phyloP scores from a whole-genome alignment of 92 coral and sea anemone species.

The Isaurus tuberculatus region DNA sequence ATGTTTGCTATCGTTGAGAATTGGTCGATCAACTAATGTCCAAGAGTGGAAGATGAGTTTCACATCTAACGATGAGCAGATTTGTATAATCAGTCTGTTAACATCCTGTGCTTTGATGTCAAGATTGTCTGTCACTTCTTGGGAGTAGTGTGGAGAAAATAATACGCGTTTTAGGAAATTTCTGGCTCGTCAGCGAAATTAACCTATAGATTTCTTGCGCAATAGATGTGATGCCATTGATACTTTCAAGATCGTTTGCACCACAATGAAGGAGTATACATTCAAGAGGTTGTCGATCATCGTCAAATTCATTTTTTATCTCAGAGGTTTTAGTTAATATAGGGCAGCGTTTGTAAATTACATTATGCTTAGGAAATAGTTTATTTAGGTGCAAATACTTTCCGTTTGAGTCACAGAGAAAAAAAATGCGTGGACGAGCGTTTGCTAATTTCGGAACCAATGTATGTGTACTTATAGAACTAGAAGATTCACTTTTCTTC shows the following conservation, averaged over 20 bases:
- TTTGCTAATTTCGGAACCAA: background rate
- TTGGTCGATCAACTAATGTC: background rate
- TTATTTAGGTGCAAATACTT: constrained; percentile 19
- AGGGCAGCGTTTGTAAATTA: constrained; percentile 22
- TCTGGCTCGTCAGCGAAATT: background rate
- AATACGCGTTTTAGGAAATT: background rate
- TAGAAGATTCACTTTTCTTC: background rate
- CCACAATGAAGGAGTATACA: constrained; percentile 11
- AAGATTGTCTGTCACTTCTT: constrained; percentile 16
- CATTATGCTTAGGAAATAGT: constrained; percentile 15
- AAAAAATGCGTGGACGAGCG: background rate
- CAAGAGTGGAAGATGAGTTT: constrained; percentile 5
- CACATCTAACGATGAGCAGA: constrained; percentile 1
- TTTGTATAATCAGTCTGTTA: background rate
- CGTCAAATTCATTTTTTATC: background rate
- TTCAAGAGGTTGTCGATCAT: background rate
- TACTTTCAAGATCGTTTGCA: constrained; percentile 6
- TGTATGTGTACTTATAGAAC: background rate
- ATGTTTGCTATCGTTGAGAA: constrained; percentile 35
- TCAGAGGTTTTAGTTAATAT: background rate
- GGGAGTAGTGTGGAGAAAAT: constrained; percentile 30
- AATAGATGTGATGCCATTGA: background rate
- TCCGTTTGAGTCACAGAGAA: constrained; percentile 46
- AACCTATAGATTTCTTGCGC: background rate
- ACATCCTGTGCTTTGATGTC: background rate